These are phyloP conservation scores for Nasonia oneida DNA, from an alignment of 2,888 invertebrate genomes.

Conservation along the genomic window DNA sequence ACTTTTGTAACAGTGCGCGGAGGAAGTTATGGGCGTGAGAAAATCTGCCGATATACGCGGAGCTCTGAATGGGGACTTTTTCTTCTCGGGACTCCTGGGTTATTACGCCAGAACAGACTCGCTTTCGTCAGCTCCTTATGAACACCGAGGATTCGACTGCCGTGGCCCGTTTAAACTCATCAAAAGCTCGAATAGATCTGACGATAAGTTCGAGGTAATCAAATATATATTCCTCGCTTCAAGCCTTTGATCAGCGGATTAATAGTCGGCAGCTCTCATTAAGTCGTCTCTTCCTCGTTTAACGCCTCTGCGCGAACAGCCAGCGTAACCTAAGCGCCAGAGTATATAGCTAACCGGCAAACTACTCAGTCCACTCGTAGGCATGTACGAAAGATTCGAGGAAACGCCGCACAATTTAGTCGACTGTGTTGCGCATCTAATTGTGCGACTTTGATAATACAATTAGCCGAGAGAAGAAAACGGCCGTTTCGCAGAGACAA, in stretches of 20 bases:
- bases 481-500: constrained; percentile 7
- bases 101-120: background rate
- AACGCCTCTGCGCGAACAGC: background rate
- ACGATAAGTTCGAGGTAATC: no score
- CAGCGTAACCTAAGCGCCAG: background rate
- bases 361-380: no score
- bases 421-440: no score
- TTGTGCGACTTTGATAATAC: no score
- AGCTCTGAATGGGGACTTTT: background rate
- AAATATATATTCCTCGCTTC: no score
- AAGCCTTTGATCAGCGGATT: background rate
- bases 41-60: constrained; percentile 1
- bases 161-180: no score
- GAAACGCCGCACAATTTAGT: no score
- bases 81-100: background rate
- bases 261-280: background rate
- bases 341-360: background rate
- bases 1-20: background rate
- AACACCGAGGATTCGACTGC: no score
- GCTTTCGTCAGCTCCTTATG: constrained; percentile 9
- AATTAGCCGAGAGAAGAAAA: background rate
- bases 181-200: no score
- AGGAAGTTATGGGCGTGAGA: constrained; percentile 39
- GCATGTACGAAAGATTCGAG: no score
- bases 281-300: background rate